Conservation (phyloP, 2,797 vertebrate genomes). For the Acrossocheilus wenchowensis region DNA sequence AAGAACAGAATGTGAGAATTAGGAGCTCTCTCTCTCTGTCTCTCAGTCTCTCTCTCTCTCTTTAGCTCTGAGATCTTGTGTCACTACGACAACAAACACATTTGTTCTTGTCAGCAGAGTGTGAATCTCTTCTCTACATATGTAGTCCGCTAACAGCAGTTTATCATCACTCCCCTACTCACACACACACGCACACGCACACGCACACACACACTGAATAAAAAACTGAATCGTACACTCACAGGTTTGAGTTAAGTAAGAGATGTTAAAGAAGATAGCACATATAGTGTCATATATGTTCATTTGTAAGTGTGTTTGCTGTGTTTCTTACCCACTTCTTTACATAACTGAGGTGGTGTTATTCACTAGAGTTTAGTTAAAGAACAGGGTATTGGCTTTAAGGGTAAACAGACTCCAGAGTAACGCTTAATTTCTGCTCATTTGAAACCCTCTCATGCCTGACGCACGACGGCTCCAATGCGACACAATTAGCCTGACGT, state of each 20-base stretch:
- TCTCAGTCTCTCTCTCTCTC: constrained; percentile 16
- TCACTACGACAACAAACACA: constrained; percentile 47
- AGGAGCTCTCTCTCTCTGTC: background rate
- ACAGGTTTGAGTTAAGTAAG: background rate
- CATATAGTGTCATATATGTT: background rate
- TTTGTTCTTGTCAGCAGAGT: constrained; percentile 31
- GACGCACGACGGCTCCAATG: constrained; percentile 28
- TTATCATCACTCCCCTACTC: constrained; percentile 4
- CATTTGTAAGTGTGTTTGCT: background rate
- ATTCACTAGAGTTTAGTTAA: constrained; percentile 47
- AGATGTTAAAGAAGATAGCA: background rate
- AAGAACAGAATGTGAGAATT: background rate
- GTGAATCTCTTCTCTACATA: constrained; percentile 39
- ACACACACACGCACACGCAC: constrained; percentile 15
- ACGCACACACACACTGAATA: background rate
- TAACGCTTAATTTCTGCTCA: constrained; percentile 23
- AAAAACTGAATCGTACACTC: background rate
- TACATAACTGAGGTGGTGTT: background rate
- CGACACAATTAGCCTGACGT: constrained; percentile 40
- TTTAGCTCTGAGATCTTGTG: constrained; percentile 44
- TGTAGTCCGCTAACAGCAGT: constrained; percentile 20
- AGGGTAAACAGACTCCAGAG: constrained; percentile 38
- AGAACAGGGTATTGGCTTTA: constrained; percentile 30
- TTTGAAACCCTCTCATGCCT: constrained; percentile 37
- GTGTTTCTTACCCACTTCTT: background rate